These are phyloP conservation scores for Tipula confusa DNA, from an alignment of 2,888 invertebrate species.

Conservation along the genomic window DNA sequence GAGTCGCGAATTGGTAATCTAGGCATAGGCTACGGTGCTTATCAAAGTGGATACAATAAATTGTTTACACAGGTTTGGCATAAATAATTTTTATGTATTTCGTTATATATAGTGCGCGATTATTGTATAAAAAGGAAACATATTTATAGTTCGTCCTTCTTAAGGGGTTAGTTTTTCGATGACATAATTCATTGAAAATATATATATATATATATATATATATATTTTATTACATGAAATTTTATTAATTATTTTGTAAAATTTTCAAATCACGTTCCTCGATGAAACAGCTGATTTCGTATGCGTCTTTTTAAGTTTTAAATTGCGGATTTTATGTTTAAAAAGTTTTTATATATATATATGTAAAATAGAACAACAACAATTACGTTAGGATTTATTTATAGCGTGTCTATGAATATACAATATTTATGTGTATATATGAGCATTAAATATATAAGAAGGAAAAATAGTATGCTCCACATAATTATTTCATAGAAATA, in stretches of 20 bases:
- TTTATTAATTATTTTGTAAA: background rate
- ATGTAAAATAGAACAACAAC: background rate
- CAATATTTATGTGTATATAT: background rate
- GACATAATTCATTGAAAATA: slow-evolving; percentile 3
- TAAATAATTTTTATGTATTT: background rate
- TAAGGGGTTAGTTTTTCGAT: background rate
- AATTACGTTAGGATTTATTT: background rate
- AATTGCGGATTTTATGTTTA: background rate
- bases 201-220: no score
- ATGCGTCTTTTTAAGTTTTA: background rate
- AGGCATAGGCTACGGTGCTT: slow-evolving; percentile 47
- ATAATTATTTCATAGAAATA: background rate
- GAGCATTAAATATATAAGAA: background rate
- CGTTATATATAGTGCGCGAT: background rate
- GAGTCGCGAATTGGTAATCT: slow-evolving; percentile 50
- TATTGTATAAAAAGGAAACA: background rate
- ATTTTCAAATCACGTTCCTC: background rate
- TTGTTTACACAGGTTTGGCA: slow-evolving; percentile 49
- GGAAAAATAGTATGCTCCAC: background rate
- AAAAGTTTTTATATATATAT: background rate
- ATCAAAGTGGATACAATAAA: slow-evolving; percentile 51
- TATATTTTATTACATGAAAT: background rate
- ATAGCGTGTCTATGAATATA: background rate
- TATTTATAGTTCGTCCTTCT: background rate
- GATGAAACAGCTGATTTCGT: background rate